Evolutionary conservation across 1,140 invertebrate genomes (phyloP).

Genomic region (Teleopsis dalmanni): DNA sequence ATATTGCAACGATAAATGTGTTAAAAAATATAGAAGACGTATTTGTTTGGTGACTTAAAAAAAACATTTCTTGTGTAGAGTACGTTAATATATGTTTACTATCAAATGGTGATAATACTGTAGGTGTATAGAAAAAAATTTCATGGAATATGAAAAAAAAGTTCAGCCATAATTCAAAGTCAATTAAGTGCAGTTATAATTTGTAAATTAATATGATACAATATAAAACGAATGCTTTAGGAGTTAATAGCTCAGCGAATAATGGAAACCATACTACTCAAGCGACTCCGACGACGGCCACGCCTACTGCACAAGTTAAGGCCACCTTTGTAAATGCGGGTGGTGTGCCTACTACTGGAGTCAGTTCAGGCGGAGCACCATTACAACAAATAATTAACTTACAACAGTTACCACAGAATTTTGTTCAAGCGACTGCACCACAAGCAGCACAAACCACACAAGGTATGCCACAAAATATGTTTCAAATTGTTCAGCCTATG

Average conservation of each 20-base stretch:
- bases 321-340: conserved; percentile 14
- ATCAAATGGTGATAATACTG: background rate
- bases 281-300: conserved; percentile 5
- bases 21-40: too few relatives aligned
- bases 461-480: conserved; percentile 34
- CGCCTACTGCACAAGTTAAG: conserved; percentile 20
- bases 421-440: conserved; percentile 14
- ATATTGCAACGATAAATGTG: background rate
- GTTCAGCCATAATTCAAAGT: background rate
- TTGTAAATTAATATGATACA: conserved; percentile 8
- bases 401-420: conserved; percentile 34
- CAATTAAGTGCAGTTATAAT: background rate
- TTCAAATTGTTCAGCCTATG: conserved; percentile 50
- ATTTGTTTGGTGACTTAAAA: too few relatives aligned
- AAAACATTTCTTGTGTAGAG: background rate
- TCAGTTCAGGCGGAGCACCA: conserved; percentile 9
- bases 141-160: background rate
- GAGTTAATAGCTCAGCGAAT: background rate
- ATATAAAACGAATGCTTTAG: conserved; percentile 8
- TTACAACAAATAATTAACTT: conserved; percentile 41
- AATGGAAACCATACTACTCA: background rate
- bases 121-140: background rate
- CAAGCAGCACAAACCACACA: conserved; percentile 8
- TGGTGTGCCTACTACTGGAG: background rate
- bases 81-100: background rate